Evolutionary conservation across 2,888 invertebrate species (phyloP), one percentile per base, ranked within the genome.

Genomic region (Perithous albicinctus): DNA sequence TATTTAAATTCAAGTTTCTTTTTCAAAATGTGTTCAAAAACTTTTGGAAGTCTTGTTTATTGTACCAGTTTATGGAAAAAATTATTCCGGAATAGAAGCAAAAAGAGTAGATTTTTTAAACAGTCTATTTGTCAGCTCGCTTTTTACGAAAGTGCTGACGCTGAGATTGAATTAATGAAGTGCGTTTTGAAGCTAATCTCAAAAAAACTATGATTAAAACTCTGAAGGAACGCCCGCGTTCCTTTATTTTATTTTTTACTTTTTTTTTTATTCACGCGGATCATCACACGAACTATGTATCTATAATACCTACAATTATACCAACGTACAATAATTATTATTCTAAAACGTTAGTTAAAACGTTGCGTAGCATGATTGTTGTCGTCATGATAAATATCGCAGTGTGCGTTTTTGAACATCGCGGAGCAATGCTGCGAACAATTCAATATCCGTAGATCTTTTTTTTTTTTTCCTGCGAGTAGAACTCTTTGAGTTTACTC

Each of bases 141-240:
- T 51, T 46, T 51, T 64, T 46, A n/a, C 82, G 82, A 59, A 12
- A 18, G 69, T 82, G 75, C 70, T 82, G 66, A 78, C 59, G 78
- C 74, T 72, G 78, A 70, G 51, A 78, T 78, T 82, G 59, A 63
- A 78, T 78, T 26, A 75, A 82, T 75, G 75, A 70, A 78, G 82
- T 78, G 81, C 72, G 35, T 78, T n/a, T 74, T 46, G 70, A 82
- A 82, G 78, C 70, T 78, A 63, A 66, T 66, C 66, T 54, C 54
- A 54, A 61, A 81, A 82, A 74, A 43, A n/a, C n/a, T n/a, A n/a
- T 74, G 48, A 64, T 78, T 59, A 78, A 10, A 70, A 70, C 43
- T 78, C 69, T 38, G 23, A 38, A 82, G 80, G 84, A 83, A 78
- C 88, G 88, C 88, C 88, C 84, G 88, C 88, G 83, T 80, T n/a